A percentile compares a stretch with the other conserved stretches of the same genome.
These are phyloP conservation scores for Corydoras maculifer DNA, from an alignment of 2,113 vertebrate genomes.

Conservation along the genomic window DNA sequence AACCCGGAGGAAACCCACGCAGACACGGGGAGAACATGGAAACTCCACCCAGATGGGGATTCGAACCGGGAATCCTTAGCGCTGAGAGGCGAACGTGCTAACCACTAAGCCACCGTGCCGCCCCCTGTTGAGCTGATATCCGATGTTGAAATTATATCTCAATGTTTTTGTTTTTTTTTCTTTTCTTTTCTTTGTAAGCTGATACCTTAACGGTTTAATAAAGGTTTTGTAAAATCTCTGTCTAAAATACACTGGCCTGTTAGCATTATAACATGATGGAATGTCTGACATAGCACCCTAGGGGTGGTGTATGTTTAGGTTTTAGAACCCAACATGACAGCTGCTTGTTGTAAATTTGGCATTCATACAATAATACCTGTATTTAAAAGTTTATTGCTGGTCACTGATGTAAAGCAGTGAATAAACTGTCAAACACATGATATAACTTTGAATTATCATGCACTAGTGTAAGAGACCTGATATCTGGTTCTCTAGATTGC, in stretches of 20 bases:
- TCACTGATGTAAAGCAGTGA: neutral
- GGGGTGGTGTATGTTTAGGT: slow-evolving; percentile 21
- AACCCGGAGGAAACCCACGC: too few species aligned
- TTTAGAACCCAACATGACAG: slow-evolving; percentile 4
- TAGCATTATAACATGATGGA: slow-evolving; percentile 26
- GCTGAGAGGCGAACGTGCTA: too few species aligned
- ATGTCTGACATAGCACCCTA: slow-evolving; percentile 22
- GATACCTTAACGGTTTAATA: too few species aligned
- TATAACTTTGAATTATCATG: neutral
- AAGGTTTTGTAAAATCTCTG: too few species aligned
- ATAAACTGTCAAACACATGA: neutral
- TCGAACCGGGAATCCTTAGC: too few species aligned
- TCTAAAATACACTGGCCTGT: neutral
- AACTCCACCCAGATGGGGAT: too few species aligned
- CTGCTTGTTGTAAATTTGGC: neutral
- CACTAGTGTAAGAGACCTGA: neutral
- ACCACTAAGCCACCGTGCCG: too few species aligned
- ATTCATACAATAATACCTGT: slow-evolving; percentile 1
- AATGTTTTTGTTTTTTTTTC: too few species aligned
- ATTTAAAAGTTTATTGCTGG: neutral
- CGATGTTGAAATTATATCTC: too few species aligned
- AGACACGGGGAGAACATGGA: too few species aligned
- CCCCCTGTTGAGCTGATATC: too few species aligned
- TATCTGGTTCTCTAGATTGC: neutral
- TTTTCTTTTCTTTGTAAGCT: too few species aligned